These are phyloP conservation scores for Heteropelma amictum DNA, from an alignment of 2,888 invertebrate species.

Conservation along the genomic window DNA sequence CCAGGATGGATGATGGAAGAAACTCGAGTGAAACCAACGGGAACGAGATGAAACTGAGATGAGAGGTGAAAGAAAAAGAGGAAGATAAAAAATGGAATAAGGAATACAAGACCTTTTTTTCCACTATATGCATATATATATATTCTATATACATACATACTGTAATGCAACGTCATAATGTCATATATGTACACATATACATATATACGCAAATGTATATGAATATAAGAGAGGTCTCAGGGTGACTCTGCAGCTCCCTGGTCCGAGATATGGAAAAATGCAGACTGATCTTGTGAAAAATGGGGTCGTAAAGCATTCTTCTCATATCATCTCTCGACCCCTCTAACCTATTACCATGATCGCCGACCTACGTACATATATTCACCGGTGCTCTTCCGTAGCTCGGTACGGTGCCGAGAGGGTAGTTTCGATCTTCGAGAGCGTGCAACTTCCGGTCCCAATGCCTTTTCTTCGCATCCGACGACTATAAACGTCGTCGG, in stretches of 20 bases:
- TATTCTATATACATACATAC: too few species aligned
- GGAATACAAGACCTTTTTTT: too few species aligned
- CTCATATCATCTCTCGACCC: slow-evolving; percentile 68
- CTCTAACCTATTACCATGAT: slow-evolving; percentile 23
- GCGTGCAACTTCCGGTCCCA: slow-evolving; percentile 48
- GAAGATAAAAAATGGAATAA: too few species aligned
- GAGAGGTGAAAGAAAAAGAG: slow-evolving; percentile 27
- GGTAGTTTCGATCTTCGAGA: slow-evolving; percentile 37
- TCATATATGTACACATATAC: too few species aligned
- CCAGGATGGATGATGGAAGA: slow-evolving; percentile 42
- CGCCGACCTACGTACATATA: slow-evolving; percentile 50
- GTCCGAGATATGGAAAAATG: slow-evolving; percentile 58
- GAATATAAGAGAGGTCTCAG: slow-evolving; percentile 33
- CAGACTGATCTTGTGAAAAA: slow-evolving; percentile 71
- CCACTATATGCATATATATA: too few species aligned
- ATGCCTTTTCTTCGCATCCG: slow-evolving; percentile 25
- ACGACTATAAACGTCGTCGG: slow-evolving; percentile 13
- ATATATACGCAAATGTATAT: too few species aligned
- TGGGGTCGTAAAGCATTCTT: slow-evolving; percentile 72
- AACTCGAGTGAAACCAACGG: slow-evolving; percentile 20
- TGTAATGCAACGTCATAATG: too few species aligned
- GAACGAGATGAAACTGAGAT: slow-evolving; percentile 12
- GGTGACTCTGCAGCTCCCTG: slow-evolving; percentile 32
- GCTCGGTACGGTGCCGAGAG: background rate
- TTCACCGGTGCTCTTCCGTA: slow-evolving; percentile 46